A percentile compares a stretch with the other conserved stretches of the same genome.
These are phyloP conservation scores for Oryzias woworae DNA, from an alignment of 2,113 vertebrate species.

Conservation along the genomic window DNA sequence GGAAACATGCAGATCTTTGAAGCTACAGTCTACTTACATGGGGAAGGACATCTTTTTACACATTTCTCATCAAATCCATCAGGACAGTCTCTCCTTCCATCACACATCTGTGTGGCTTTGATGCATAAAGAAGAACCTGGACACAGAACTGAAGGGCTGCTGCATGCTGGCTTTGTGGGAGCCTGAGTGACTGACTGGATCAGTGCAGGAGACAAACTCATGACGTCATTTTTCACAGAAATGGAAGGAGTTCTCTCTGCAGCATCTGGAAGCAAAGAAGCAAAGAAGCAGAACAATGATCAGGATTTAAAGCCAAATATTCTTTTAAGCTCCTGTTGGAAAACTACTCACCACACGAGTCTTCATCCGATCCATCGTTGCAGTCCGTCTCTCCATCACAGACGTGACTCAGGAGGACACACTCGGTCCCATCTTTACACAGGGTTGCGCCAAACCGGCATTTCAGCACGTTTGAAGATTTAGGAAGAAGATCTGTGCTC, in stretches of 20 bases:
- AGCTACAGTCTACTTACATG: slow-evolving; percentile 60
- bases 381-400: slow-evolving; percentile 86
- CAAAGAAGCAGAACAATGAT: neutral
- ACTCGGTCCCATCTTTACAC: slow-evolving; percentile 73
- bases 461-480: slow-evolving; percentile 13
- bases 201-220: neutral
- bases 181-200: neutral
- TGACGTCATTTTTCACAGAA: neutral
- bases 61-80: slow-evolving; percentile 87
- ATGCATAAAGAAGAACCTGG: slow-evolving; percentile 76
- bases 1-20: no score
- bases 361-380: slow-evolving; percentile 81
- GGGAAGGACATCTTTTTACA: slow-evolving; percentile 66
- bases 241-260: neutral
- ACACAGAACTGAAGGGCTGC: slow-evolving; percentile 73
- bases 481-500: neutral
- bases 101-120: slow-evolving; percentile 76
- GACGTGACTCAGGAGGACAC: slow-evolving; percentile 74
- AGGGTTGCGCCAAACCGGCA: slow-evolving; percentile 58
- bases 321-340: neutral
- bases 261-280: neutral
- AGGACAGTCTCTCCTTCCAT: slow-evolving; percentile 80
- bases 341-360: slow-evolving; percentile 36
- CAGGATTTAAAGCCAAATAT: no score
- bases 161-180: slow-evolving; percentile 1